These are phyloP conservation scores for Anniella stebbinsi DNA, from an alignment of 2,797 vertebrate species.

Conservation along the genomic window DNA sequence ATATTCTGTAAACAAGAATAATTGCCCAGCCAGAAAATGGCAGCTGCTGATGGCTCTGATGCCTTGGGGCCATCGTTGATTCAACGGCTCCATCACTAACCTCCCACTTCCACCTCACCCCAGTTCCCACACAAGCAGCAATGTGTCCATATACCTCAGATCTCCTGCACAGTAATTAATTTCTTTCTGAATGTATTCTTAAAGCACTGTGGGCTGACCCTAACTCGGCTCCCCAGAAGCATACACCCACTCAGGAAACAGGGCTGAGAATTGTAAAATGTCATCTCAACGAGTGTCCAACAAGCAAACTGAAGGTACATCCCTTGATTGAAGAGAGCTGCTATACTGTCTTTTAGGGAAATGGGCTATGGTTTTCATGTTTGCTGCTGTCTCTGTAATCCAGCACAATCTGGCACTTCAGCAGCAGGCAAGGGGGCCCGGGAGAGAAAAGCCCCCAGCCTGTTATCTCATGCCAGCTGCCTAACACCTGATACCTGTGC, in stretches of 20 bases:
- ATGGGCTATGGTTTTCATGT: background rate
- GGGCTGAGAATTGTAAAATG: background rate
- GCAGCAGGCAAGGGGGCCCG: constrained; percentile 30
- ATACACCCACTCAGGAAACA: background rate
- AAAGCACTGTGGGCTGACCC: background rate
- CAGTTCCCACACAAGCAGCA: background rate
- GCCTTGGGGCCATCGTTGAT: background rate
- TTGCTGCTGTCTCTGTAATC: constrained; percentile 16
- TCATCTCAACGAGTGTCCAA: background rate
- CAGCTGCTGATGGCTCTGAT: background rate
- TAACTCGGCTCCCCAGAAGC: background rate
- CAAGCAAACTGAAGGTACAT: background rate
- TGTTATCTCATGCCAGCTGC: constrained; percentile 75
- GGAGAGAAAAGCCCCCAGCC: constrained; percentile 61
- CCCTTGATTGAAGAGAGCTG: background rate
- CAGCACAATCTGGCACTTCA: constrained; percentile 33
- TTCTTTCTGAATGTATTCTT: background rate
- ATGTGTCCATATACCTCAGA: background rate
- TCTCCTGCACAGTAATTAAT: background rate
- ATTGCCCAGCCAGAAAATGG: background rate
- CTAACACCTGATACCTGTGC: constrained; percentile 76
- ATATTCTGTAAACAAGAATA: background rate
- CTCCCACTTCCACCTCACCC: background rate
- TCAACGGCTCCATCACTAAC: background rate
- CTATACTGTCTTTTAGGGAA: background rate